Base-by-base conservation (phyloP, 2,797 vertebrate genomes). In the Potorous gilbertii region DNA sequence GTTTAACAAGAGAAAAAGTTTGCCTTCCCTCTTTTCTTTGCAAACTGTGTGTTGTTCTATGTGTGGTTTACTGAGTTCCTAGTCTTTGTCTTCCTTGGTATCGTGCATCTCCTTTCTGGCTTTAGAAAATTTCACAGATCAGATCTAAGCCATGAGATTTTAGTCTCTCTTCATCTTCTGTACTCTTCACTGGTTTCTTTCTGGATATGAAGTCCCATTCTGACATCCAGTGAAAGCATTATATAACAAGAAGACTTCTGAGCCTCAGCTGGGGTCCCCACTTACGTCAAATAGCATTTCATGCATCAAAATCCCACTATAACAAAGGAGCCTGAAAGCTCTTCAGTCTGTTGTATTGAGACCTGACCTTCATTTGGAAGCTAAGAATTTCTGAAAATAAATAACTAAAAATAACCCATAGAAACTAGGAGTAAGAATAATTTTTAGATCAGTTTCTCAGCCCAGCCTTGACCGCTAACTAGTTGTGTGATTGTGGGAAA, bases 1-100 rank as follows among this genome's bases (percentile, higher is more conserved):
- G 13, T 62, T 62, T 62, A 34, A 29, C 59, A 31, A 62, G 28
- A 62, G 31, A 62, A 96, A 97, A 97, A 97, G 95, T 92, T 74
- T n/a, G n/a, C n/a, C n/a, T n/a, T 29, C 92, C 4, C 92, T 90
- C 46, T 57, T n/a, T 92, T 55, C 56, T 95, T 66, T 57, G 40
- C 40, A 91, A 94, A 55, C 6, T 3, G 27, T 21, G 54, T n/a
- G n/a, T n/a, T n/a, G n/a, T 91, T 95, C 55, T 2, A 0, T 5
- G 34, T 66, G 34, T 46, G 81, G 93, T 57, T 0, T 1, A 94
- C 91, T 90, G 57, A 56, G 92, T 90, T 92, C 52, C 92, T 8
- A 8, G 90, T 89, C 91, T 97, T 93, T 97, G 50, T 0, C 27
- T 93, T 94, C 74, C 90, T 96, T 91, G 54, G 54, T 92, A 11